phyloP scores from a whole-genome alignment of 2,797 vertebrate species.

The Numenius phaeopus region DNA sequence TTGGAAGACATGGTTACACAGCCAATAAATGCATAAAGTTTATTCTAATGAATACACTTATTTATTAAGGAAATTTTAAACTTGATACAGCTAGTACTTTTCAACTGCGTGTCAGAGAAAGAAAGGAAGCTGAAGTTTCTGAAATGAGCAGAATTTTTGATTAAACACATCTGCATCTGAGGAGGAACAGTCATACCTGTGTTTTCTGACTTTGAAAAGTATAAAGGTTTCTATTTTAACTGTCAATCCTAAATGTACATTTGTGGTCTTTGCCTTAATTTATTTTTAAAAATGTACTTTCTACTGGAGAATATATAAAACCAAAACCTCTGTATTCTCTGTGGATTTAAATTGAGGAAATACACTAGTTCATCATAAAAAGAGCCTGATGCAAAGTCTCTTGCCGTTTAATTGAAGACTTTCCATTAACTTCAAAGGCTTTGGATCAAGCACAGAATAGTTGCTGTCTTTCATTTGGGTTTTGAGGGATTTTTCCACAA shows the following conservation, averaged over 20 bases:
- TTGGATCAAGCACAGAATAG: not conserved
- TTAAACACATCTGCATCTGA: not conserved
- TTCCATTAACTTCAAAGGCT: slow-evolving; percentile 16
- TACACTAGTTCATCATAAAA: not conserved
- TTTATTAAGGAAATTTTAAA: not conserved
- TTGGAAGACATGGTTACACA: not conserved
- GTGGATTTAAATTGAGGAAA: not conserved
- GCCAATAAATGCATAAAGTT: not conserved
- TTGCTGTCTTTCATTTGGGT: not conserved
- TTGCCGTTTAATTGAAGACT: not conserved
- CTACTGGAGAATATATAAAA: not conserved
- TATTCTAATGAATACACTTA: not conserved
- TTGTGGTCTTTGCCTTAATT: not conserved
- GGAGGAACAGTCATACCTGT: not conserved
- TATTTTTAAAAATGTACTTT: not conserved
- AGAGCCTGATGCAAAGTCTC: not conserved
- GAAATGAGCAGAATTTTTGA: not conserved
- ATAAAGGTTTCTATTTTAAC: not conserved
- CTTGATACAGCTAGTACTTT: not conserved
- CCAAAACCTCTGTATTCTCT: not conserved
- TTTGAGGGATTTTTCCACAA: not conserved
- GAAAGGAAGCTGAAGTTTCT: not conserved
- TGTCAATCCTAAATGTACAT: not conserved
- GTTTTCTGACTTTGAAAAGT: not conserved
- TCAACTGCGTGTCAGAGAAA: not conserved